phyloP scores from a whole-genome alignment of 2,113 vertebrate species.

The Rhinichthys klamathensis region DNA sequence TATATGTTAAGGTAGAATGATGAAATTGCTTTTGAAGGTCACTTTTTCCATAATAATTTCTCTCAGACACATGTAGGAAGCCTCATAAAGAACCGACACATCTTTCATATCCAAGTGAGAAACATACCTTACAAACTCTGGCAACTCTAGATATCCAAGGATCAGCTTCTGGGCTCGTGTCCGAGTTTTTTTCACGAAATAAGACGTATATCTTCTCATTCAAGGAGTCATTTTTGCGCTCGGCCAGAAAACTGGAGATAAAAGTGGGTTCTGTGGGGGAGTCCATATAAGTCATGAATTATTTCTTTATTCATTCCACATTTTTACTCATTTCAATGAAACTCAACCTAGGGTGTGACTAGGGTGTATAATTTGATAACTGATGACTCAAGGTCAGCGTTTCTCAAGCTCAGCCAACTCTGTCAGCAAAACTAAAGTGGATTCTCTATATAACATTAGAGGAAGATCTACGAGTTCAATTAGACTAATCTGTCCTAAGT shows the following conservation, averaged over 20 bases:
- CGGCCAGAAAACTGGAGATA: conserved; percentile 80
- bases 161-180: conserved; percentile 82
- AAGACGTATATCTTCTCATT: conserved; percentile 92
- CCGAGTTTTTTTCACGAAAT: conserved; percentile 88
- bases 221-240: conserved; percentile 73
- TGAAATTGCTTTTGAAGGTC: not conserved
- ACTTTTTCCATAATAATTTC: not conserved
- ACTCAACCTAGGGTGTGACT: not conserved
- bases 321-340: not conserved
- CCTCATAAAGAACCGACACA: not conserved
- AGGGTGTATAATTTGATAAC: not conserved
- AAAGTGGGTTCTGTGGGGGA: conserved; percentile 84
- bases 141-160: conserved; percentile 87
- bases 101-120: not conserved
- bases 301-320: not conserved
- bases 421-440: not conserved
- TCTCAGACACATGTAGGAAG: not conserved
- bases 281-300: not conserved
- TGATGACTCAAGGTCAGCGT: not conserved
- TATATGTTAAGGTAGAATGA: not conserved
- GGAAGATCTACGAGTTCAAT: not conserved
- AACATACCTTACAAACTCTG: conserved; percentile 88
- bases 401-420: not conserved
- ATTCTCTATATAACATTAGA: not conserved
- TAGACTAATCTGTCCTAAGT: too few species aligned